Evolutionary conservation across 2,888 invertebrate genomes (phyloP).

Genomic region (Hydraecia micacea): DNA sequence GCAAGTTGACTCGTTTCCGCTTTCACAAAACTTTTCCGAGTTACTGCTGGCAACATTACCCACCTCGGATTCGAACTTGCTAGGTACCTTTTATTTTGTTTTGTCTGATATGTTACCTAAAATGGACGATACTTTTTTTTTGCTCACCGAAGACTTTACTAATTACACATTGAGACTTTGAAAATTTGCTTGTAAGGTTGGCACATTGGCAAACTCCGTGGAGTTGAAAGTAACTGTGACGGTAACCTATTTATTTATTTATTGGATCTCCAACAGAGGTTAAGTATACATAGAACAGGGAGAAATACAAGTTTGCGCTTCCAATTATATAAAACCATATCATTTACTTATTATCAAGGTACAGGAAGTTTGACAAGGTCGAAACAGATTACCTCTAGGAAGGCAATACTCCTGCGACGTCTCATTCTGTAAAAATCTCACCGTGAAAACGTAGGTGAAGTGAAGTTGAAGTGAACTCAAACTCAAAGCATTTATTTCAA

Average conservation of each 20-base stretch:
- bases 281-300: not conserved
- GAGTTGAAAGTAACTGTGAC: not conserved
- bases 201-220: not conserved
- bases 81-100: conserved; percentile 61
- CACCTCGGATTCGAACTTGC: conserved; percentile 63
- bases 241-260: not conserved
- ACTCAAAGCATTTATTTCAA: too few species aligned
- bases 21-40: conserved; percentile 67
- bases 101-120: conserved; percentile 49
- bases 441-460: too few species aligned
- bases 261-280: not conserved
- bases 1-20: conserved; percentile 74
- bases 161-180: conserved; percentile 31
- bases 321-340: too few species aligned
- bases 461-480: too few species aligned
- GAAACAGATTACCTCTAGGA: too few species aligned
- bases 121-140: conserved; percentile 40
- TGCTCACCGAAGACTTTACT: conserved; percentile 21
- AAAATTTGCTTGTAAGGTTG: conserved; percentile 3
- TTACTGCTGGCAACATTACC: conserved; percentile 64
- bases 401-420: too few species aligned
- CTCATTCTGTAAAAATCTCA: too few species aligned
- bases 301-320: too few species aligned
- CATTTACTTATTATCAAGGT: too few species aligned
- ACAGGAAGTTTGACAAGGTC: too few species aligned